Conservation (phyloP, 2,888 invertebrate genomes). For the Eilema caniola region DNA sequence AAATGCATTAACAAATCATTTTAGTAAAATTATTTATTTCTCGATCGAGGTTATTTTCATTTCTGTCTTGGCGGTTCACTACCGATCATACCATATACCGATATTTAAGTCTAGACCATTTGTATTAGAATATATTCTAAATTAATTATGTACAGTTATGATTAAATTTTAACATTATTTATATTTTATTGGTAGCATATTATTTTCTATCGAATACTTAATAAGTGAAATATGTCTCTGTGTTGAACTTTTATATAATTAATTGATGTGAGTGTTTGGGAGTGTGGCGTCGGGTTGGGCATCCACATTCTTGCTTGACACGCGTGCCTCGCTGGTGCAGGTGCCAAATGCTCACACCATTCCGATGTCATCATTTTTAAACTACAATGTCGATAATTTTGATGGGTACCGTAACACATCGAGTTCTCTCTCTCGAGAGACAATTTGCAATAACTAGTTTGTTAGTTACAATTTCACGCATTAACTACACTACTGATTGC, state of each 20-base stretch:
- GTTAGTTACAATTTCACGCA: too few species aligned
- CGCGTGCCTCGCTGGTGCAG: background rate
- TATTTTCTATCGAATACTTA: slow-evolving; percentile 30
- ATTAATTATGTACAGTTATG: slow-evolving; percentile 37
- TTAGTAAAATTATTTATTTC: too few species aligned
- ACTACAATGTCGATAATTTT: background rate
- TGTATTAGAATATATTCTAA: slow-evolving; percentile 29
- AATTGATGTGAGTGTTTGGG: slow-evolving; percentile 22
- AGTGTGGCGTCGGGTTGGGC: slow-evolving; percentile 17
- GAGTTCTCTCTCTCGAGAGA: too few species aligned
- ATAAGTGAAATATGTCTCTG: slow-evolving; percentile 28
- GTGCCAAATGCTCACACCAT: background rate
- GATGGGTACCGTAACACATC: too few species aligned
- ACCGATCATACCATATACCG: background rate
- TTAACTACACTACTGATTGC: too few species aligned
- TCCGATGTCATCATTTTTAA: background rate
- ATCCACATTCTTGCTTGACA: slow-evolving; percentile 21
- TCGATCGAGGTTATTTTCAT: too few species aligned
- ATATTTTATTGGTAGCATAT: slow-evolving; percentile 40
- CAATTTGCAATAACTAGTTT: too few species aligned
- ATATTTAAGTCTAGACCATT: slow-evolving; percentile 38
- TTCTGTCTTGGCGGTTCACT: background rate
- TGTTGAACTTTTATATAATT: slow-evolving; percentile 37
- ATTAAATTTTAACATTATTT: slow-evolving; percentile 42
- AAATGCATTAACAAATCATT: too few species aligned